A percentile compares a stretch with the other conserved stretches of the same genome.
These are phyloP conservation scores for Desmophyllum pertusum DNA, from an alignment of 92 coral and sea anemone genomes.

Conservation along the genomic window DNA sequence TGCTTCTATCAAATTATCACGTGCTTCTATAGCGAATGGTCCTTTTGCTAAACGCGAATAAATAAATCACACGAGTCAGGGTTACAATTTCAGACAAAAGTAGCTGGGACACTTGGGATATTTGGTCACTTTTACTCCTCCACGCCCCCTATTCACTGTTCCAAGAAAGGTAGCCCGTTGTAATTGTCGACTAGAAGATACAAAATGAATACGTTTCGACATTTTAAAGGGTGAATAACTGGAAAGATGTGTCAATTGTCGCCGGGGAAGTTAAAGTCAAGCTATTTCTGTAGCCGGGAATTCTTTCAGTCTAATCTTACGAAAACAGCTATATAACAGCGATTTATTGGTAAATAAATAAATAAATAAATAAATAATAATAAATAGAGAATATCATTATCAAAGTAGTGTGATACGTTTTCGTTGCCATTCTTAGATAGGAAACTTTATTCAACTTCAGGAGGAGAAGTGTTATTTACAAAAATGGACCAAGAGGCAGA, in stretches of 20 bases:
- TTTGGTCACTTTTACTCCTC: too few relatives aligned
- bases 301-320: too few relatives aligned
- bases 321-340: too few relatives aligned
- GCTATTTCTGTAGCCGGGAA: not conserved
- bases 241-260: too few relatives aligned
- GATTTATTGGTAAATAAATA: too few relatives aligned
- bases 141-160: too few relatives aligned
- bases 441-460: constrained; percentile 67
- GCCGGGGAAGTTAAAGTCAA: not conserved
- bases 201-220: not conserved
- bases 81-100: not conserved
- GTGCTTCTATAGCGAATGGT: too few relatives aligned
- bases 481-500: constrained; percentile 91
- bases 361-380: not conserved
- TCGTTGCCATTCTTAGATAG: constrained; percentile 37
- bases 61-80: not conserved
- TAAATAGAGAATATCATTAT: too few relatives aligned
- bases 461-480: constrained; percentile 94
- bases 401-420: not conserved
- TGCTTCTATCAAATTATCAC: too few relatives aligned
- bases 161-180: not conserved
- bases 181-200: not conserved
- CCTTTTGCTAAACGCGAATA: not conserved
- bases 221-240: not conserved
- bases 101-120: too few relatives aligned